A percentile compares a stretch with the other conserved stretches of the same genome.
Conservation (phyloP, 2,797 vertebrate species). For the Ctenopoma kingsleyae region DNA sequence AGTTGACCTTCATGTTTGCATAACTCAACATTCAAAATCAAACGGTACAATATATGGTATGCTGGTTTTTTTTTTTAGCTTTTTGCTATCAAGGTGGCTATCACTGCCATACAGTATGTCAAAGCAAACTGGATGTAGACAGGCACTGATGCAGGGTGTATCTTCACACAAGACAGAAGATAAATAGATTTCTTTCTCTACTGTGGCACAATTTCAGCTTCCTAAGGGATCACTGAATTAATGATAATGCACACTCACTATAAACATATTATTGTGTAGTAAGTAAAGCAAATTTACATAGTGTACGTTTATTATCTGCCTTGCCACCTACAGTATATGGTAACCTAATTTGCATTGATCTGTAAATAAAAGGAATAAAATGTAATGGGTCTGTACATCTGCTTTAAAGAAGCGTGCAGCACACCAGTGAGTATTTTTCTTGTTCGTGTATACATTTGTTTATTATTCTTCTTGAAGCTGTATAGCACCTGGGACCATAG, state of each 20-base stretch:
- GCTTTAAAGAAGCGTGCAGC: conserved; percentile 5
- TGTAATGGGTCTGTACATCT: conserved; percentile 5
- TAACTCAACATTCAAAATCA: background rate
- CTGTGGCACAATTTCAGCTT: conserved; percentile 20
- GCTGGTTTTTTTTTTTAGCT: conserved; percentile 1
- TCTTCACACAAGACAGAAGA: background rate
- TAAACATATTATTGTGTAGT: too few species aligned
- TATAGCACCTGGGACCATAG: conserved; percentile 68
- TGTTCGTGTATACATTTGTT: conserved; percentile 65
- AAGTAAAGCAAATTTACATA: too few species aligned
- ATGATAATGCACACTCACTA: too few species aligned
- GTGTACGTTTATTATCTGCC: background rate
- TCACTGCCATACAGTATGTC: background rate
- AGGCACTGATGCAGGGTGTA: background rate
- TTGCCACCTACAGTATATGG: background rate
- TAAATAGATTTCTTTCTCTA: conserved; percentile 8
- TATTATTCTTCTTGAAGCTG: conserved; percentile 72
- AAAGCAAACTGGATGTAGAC: background rate
- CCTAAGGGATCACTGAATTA: conserved; percentile 23
- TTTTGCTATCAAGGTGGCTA: background rate
- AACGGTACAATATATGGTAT: background rate
- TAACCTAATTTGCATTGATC: background rate
- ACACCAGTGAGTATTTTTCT: conserved; percentile 58
- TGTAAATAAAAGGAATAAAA: conserved; percentile 12
- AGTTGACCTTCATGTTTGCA: background rate